Evolutionary conservation across 2,113 vertebrate species (phyloP).

Genomic region (Agapornis roseicollis): DNA sequence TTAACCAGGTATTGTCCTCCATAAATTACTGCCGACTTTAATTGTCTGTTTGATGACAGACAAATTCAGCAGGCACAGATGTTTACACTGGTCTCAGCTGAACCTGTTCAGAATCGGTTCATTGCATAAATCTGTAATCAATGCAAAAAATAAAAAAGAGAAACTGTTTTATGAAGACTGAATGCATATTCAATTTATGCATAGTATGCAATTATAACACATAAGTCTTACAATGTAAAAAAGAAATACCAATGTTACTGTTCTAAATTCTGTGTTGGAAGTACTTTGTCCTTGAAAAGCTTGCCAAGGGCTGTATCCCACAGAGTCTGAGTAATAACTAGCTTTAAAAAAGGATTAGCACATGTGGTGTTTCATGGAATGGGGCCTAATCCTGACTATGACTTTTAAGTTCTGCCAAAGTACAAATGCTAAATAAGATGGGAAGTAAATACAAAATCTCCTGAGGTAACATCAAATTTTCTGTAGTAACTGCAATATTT

Average conservation of each 20-base stretch:
- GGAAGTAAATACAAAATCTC: not conserved
- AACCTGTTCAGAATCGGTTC: not conserved
- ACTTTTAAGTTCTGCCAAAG: not conserved
- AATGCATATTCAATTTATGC: not conserved
- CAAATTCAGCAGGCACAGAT: not conserved
- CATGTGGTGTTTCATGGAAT: not conserved
- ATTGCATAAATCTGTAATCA: not conserved
- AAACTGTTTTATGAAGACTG: not conserved
- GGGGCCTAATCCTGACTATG: not conserved
- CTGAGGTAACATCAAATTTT: not conserved
- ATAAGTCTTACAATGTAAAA: not conserved
- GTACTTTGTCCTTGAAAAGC: conserved; percentile 28
- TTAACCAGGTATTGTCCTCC: not conserved
- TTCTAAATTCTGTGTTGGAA: not conserved
- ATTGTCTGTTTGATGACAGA: not conserved
- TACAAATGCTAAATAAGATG: not conserved
- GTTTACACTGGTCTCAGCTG: not conserved
- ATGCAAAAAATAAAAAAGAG: not conserved
- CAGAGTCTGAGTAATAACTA: not conserved
- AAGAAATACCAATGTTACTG: not conserved
- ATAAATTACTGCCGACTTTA: not conserved
- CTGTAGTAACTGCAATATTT: not conserved
- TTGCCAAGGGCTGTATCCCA: conserved; percentile 1
- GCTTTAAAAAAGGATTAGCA: conserved; percentile 20
- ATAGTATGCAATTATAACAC: not conserved